These are phyloP conservation scores for Tetragnatha versicolor DNA, from an alignment of 1,140 invertebrate genomes.

Conservation along the genomic window DNA sequence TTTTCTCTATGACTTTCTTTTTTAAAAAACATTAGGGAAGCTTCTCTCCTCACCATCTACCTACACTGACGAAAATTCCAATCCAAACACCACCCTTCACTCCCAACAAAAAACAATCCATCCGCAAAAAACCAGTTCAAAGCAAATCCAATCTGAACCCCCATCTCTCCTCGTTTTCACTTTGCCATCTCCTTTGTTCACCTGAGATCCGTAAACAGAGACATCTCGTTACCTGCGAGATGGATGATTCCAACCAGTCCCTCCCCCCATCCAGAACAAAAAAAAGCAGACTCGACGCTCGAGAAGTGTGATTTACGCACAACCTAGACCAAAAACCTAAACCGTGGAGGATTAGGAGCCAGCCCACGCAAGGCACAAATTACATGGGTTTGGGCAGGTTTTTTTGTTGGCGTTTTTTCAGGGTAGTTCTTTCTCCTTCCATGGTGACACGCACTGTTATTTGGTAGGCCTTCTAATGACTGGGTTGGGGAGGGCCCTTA, in stretches of 20 bases:
- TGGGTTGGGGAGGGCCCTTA: not conserved
- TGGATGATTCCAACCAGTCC: conserved; percentile 31
- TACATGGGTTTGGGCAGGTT: conserved; percentile 33
- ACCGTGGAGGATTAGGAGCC: conserved; percentile 43
- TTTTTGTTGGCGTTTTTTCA: conserved; percentile 13
- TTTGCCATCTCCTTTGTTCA: not conserved
- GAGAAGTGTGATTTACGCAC: conserved; percentile 44
- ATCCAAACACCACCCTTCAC: no score
- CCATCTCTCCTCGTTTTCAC: no score
- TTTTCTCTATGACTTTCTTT: no score
- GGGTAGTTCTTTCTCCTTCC: not conserved
- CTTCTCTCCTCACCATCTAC: no score
- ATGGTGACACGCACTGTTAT: conserved; percentile 20
- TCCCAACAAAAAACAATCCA: no score
- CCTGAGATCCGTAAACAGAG: conserved; percentile 18
- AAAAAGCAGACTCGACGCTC: not conserved
- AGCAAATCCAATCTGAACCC: no score
- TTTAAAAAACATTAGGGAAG: no score
- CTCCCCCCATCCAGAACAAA: not conserved
- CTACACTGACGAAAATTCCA: no score
- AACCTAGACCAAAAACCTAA: conserved; percentile 5
- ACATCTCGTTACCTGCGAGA: conserved; percentile 37
- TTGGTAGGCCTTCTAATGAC: conserved; percentile 51
- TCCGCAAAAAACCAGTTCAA: no score
- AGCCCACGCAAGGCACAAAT: conserved; percentile 44